phyloP scores from a whole-genome alignment of 2,888 invertebrate species.

The Mesorhabditis sp. region DNA sequence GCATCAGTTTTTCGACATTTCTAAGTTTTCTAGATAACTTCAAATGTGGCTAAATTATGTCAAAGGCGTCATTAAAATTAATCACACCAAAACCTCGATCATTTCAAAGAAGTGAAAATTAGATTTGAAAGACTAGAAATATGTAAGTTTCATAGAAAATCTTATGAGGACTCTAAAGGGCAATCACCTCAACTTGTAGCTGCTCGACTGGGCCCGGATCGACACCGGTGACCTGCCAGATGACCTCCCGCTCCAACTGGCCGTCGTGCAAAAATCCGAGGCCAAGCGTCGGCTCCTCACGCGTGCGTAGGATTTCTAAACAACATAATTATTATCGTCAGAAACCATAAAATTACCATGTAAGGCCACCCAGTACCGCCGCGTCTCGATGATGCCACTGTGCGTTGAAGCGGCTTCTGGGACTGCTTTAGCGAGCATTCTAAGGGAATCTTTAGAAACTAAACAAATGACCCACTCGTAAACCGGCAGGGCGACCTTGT shows the following conservation, averaged over 20 bases:
- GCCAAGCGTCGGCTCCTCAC: constrained; percentile 18
- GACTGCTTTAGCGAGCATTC: constrained; percentile 41
- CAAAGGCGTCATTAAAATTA: too few relatives aligned
- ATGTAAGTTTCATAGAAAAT: too few relatives aligned
- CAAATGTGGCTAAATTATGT: too few relatives aligned
- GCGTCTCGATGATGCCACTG: constrained; percentile 45
- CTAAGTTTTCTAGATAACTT: too few relatives aligned
- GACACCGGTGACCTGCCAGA: background rate
- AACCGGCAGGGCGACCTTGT: constrained; percentile 65
- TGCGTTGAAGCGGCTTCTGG: constrained; percentile 48
- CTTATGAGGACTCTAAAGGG: too few relatives aligned
- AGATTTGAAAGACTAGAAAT: too few relatives aligned
- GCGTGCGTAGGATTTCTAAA: constrained; percentile 1
- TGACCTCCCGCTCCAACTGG: constrained; percentile 28
- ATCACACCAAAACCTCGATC: too few relatives aligned
- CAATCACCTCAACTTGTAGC: too few relatives aligned
- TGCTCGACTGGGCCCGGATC: background rate
- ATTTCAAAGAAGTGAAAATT: too few relatives aligned
- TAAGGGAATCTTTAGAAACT: constrained; percentile 16
- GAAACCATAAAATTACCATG: constrained; percentile 19
- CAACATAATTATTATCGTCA: background rate
- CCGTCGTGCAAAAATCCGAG: constrained; percentile 45
- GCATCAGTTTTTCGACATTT: too few relatives aligned
- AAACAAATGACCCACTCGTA: constrained; percentile 58
- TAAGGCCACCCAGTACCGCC: constrained; percentile 46